A percentile compares a stretch with the other conserved stretches of the same genome.
Evolutionary conservation across 2,797 vertebrate species (phyloP).

Genomic region (Staurois parvus): DNA sequence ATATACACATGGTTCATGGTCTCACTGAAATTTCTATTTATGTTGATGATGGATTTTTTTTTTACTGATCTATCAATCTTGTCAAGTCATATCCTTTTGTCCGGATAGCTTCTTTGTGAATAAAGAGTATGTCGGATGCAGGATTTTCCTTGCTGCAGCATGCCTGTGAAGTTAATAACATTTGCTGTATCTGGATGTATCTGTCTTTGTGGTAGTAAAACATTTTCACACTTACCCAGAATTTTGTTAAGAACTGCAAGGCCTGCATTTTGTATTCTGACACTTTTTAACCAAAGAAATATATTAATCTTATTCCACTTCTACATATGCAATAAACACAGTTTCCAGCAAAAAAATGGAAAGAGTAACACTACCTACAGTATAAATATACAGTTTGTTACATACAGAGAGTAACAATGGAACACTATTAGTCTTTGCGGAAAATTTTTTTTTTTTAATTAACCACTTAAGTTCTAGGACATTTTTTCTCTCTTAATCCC

Average conservation of each 20-base stretch:
- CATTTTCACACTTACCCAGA: conserved; percentile 26
- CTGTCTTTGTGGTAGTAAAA: conserved; percentile 1
- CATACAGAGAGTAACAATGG: background rate
- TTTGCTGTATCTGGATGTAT: conserved; percentile 27
- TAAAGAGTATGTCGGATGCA: conserved; percentile 11
- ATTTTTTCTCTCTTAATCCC: background rate
- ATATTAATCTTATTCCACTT: conserved; percentile 2
- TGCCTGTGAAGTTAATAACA: conserved; percentile 34
- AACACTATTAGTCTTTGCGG: background rate
- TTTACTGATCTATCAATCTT: background rate
- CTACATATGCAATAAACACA: background rate
- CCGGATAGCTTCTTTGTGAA: background rate
- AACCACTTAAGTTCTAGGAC: background rate
- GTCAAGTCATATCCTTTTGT: background rate
- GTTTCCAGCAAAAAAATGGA: background rate
- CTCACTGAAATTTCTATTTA: background rate
- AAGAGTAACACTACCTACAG: background rate
- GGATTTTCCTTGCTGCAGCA: conserved; percentile 24
- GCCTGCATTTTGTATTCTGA: conserved; percentile 15
- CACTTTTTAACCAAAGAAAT: background rate
- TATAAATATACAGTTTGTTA: background rate
- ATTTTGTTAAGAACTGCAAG: conserved; percentile 7
- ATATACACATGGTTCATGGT: too few relatives aligned
- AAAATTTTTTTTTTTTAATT: background rate
- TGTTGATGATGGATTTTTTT: background rate